Evolutionary conservation across 1,140 invertebrate genomes (phyloP).

Genomic region (Drosophila eugracilis): DNA sequence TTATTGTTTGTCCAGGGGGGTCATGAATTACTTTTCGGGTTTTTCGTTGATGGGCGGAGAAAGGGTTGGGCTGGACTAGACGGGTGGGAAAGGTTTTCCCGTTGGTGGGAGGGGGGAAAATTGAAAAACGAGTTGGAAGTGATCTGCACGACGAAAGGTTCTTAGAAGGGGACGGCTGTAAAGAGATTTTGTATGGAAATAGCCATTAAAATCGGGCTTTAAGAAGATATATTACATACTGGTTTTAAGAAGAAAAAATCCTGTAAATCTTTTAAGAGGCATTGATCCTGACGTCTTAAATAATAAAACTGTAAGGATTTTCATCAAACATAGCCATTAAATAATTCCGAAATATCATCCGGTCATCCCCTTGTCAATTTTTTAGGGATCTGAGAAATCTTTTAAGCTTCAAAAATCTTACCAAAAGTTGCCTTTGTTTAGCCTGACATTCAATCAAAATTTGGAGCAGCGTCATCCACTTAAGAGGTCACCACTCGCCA

Average conservation of each 20-base stretch:
- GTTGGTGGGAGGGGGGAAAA: not conserved
- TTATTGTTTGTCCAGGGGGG: constrained; percentile 46
- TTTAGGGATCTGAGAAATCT: not conserved
- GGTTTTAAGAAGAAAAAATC: no score
- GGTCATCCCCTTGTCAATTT: not conserved
- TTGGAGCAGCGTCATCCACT: constrained; percentile 52
- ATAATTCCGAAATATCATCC: not conserved
- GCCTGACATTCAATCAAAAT: constrained; percentile 42
- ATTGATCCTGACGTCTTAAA: not conserved
- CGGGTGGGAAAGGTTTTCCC: constrained; percentile 10
- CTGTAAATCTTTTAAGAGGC: no score
- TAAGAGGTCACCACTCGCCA: constrained; percentile 43
- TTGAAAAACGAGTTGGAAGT: constrained; percentile 1
- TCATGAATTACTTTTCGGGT: constrained; percentile 50
- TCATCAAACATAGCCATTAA: no score
- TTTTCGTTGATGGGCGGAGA: constrained; percentile 7
- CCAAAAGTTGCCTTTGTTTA: not conserved
- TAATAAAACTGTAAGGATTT: not conserved
- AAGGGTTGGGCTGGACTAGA: not conserved
- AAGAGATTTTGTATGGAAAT: not conserved
- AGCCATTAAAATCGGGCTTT: not conserved
- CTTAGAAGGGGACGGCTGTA: not conserved
- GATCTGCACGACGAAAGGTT: constrained; percentile 2
- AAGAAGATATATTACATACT: not conserved
- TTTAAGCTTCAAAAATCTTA: not conserved